Percentiles rank a stretch among this genome's conserved stretches.
These are phyloP conservation scores for Thera obeliscata DNA, from an alignment of 2,888 invertebrate genomes.

Conservation along the genomic window DNA sequence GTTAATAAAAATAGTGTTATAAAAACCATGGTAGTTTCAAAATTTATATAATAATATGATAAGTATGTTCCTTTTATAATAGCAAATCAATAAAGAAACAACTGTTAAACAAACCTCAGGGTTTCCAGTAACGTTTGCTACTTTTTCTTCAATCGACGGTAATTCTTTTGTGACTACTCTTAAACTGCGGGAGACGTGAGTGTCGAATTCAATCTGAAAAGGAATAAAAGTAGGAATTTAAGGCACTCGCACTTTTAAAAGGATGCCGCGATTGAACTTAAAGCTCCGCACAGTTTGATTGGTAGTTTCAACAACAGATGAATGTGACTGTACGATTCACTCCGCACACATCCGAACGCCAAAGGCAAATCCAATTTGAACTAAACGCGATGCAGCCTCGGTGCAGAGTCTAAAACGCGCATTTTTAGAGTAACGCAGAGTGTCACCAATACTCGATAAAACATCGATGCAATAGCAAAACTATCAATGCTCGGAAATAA, in stretches of 20 bases:
- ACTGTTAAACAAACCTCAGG: constrained; percentile 58
- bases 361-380: constrained; percentile 4
- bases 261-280: background rate
- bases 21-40: too few species aligned
- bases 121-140: constrained; percentile 78
- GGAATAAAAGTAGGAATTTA: constrained; percentile 21
- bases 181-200: constrained; percentile 82
- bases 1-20: too few species aligned
- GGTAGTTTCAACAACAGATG: constrained; percentile 1
- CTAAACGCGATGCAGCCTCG: background rate
- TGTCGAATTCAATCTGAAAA: constrained; percentile 83
- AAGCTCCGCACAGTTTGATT: constrained; percentile 4
- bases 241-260: background rate
- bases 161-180: constrained; percentile 83
- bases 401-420: background rate
- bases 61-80: too few species aligned
- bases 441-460: background rate
- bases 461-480: background rate
- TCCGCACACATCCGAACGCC: constrained; percentile 4
- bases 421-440: background rate
- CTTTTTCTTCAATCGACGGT: constrained; percentile 82
- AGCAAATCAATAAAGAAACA: constrained; percentile 8
- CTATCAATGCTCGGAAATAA: background rate
- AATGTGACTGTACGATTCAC: background rate
- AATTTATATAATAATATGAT: too few species aligned